Base-by-base conservation (phyloP, 2,113 vertebrate species). In the Eulemur macaco region DNA sequence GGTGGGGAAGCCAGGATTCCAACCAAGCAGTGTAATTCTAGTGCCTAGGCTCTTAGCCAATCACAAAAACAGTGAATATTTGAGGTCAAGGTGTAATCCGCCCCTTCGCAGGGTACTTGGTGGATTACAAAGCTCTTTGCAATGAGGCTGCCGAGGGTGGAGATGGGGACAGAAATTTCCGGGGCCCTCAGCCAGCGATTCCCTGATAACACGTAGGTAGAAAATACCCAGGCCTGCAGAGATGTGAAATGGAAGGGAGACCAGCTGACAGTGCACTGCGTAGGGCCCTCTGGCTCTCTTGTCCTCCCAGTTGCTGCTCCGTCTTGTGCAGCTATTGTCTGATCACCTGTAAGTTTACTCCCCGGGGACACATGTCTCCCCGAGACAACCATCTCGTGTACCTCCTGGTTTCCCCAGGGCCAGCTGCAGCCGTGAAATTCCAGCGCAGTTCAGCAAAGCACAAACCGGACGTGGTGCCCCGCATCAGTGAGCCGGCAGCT, bases 81-180 rank as follows among this genome's bases (percentile, higher is more conserved):
- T 91, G 95, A 92, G 76, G 77, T 88, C 89, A 84, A 95, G 96
- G 76, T 92, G 6, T 69, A 39, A 84, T 60, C 45, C 39, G 76
- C 77, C 84, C 60, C 6, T 82, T 14, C 50, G 83, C 82, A 74
- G 66, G 13, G 47, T 68, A 50, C 50, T 84, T 81, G 89, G 71
- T 8, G 1, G 39, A 95, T 91, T 56, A n/a, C 29, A 47, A 69
- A 92, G 47, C n/a, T 84, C 69, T 93, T 52, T 58, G 84, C 71
- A 71, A 85, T 37, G 37, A 90, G 39, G 47, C 71, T 77, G 93
- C 78, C 58, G 27, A 95, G 96, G 94, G 83, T 89, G 90, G 89
- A 82, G 73, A 74, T 45, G 50, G 37, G 37, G n/a, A 86, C 83
- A 96, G 88, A 86, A 92, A 52, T 97, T 98, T 97, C 95, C 71